Conservation (phyloP, 37 sponge, comb jelly and placozoan genomes). For the Beroe forskalii region DNA sequence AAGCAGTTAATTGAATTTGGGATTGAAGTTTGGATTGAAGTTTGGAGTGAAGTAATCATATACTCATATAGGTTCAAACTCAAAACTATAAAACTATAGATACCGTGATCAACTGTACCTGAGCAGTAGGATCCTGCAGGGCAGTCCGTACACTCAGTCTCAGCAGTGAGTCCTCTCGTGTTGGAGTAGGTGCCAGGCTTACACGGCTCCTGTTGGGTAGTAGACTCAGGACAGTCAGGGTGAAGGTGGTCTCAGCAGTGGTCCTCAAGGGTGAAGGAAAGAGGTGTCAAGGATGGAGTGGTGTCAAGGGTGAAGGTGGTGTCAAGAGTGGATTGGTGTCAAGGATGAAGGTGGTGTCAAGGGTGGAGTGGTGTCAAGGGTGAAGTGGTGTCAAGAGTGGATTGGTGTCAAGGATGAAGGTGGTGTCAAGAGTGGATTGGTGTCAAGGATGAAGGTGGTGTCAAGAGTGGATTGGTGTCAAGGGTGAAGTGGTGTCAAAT, state of each 20-base stretch:
- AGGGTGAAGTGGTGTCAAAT: not conserved
- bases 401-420: too few relatives aligned
- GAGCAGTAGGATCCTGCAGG: constrained; percentile 65
- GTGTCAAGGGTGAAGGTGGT: not conserved
- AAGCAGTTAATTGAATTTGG: too few relatives aligned
- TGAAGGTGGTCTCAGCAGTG: not conserved
- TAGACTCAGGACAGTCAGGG: not conserved
- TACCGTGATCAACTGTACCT: not conserved
- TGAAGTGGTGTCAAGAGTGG: too few relatives aligned
- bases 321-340: not conserved
- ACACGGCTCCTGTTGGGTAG: constrained; percentile 31
- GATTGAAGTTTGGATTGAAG: too few relatives aligned
- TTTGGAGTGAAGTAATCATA: too few relatives aligned
- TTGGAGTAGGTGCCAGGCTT: constrained; percentile 57
- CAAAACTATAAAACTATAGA: not conserved
- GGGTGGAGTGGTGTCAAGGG: not conserved
- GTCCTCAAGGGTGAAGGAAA: too few relatives aligned
- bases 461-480: not conserved
- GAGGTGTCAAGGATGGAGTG: not conserved
- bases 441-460: not conserved
- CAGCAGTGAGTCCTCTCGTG: constrained; percentile 22
- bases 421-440: too few relatives aligned
- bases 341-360: not conserved
- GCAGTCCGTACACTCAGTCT: constrained; percentile 51
- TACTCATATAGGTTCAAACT: not conserved